phyloP scores from a whole-genome alignment of 2,113 vertebrate species.

The Pantherophis guttatus region DNA sequence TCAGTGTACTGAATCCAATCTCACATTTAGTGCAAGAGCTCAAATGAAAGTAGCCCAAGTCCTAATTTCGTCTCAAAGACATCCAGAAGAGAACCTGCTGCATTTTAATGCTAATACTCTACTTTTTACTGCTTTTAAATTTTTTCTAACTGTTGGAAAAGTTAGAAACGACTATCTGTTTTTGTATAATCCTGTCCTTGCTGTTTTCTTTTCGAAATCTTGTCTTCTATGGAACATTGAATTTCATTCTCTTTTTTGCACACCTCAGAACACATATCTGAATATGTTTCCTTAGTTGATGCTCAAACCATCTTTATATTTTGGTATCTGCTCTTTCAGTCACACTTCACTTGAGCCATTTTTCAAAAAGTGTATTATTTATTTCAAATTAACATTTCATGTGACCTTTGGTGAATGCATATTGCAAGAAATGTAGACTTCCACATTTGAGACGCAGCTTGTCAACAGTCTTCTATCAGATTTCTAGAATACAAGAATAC shows the following conservation, averaged over 20 bases:
- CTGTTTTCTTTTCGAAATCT: not conserved
- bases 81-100: not conserved
- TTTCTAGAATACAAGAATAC: not conserved
- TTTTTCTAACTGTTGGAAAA: not conserved
- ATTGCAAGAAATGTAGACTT: not conserved
- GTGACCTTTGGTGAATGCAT: not conserved
- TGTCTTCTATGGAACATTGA: not conserved
- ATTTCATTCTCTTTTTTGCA: not conserved
- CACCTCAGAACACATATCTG: not conserved
- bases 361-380: not conserved
- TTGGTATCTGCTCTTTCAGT: not conserved
- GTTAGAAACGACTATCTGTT: not conserved
- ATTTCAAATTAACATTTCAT: not conserved
- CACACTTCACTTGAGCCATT: not conserved
- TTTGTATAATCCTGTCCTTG: not conserved
- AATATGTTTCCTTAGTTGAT: not conserved
- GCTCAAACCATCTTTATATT: not conserved
- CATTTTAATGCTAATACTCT: not conserved
- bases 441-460: not conserved
- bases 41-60: not conserved
- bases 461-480: not conserved
- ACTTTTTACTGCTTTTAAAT: not conserved
- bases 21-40: not conserved
- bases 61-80: not conserved
- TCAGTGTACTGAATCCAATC: not conserved